phyloP scores from a whole-genome alignment of 2,888 invertebrate genomes.

The Troides oblongomaculatus region DNA sequence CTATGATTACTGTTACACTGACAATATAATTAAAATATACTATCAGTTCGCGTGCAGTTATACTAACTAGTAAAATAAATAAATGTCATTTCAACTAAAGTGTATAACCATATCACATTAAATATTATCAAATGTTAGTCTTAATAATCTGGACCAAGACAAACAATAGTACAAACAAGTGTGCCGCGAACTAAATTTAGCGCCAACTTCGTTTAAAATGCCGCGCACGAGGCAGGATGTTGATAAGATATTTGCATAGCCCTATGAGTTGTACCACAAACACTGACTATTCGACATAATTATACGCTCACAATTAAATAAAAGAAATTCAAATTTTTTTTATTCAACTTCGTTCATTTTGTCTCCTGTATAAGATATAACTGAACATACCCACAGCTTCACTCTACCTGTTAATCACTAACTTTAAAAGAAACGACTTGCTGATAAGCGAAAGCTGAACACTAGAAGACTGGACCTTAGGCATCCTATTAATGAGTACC shows the following conservation, averaged over 20 bases:
- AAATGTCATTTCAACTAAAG: neutral
- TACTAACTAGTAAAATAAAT: too few species aligned
- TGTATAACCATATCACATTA: neutral
- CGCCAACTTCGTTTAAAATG: conserved; percentile 54
- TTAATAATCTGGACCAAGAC: conserved; percentile 41
- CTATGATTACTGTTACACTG: too few species aligned
- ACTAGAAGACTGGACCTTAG: too few species aligned
- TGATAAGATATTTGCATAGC: conserved; percentile 70
- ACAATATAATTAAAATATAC: too few species aligned
- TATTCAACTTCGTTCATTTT: neutral
- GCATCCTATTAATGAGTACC: too few species aligned
- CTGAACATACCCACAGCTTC: too few species aligned
- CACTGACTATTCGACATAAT: conserved; percentile 17
- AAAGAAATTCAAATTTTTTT: conserved; percentile 4
- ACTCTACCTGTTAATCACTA: too few species aligned
- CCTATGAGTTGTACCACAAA: conserved; percentile 41
- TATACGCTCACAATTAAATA: conserved; percentile 10
- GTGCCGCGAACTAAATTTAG: conserved; percentile 53
- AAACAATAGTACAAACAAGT: conserved; percentile 45
- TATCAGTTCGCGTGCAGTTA: too few species aligned
- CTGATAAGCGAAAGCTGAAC: too few species aligned
- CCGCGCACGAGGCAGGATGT: conserved; percentile 65
- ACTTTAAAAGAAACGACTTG: too few species aligned
- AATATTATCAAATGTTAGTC: conserved; percentile 13
- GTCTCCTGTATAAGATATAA: too few species aligned